Percentiles rank a stretch among this genome's conserved stretches.
phyloP scores from a whole-genome alignment of 2,797 vertebrate genomes.

The Acipenser transmontanus region DNA sequence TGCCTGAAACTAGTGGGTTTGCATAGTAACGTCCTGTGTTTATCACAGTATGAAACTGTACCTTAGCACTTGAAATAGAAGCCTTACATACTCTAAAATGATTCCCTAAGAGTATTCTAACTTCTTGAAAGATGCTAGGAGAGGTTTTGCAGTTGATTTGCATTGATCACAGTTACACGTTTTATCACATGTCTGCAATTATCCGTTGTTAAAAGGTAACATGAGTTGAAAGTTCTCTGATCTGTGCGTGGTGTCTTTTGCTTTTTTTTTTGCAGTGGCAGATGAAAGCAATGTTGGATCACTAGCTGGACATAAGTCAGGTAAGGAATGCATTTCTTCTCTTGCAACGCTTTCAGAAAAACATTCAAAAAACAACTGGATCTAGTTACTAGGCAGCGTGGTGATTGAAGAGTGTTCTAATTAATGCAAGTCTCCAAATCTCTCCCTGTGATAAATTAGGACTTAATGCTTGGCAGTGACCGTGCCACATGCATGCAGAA shows the following conservation, averaged over 20 bases:
- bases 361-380: constrained; percentile 37
- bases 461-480: constrained; percentile 26
- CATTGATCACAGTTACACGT: constrained; percentile 26
- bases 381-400: constrained; percentile 31
- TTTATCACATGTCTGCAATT: constrained; percentile 28
- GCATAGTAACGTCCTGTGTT: too few species aligned
- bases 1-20: too few species aligned
- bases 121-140: constrained; percentile 9
- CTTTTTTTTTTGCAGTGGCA: constrained; percentile 61
- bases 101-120: too few species aligned
- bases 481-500: constrained; percentile 31
- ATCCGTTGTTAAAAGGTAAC: constrained; percentile 34
- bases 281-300: constrained; percentile 82
- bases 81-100: too few species aligned
- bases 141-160: background rate
- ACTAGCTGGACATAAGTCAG: constrained; percentile 54
- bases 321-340: constrained; percentile 53
- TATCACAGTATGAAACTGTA: too few species aligned
- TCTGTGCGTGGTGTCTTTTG: constrained; percentile 30
- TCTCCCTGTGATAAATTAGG: constrained; percentile 31
- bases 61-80: too few species aligned
- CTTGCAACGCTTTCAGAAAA: constrained; percentile 6
- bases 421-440: constrained; percentile 41
- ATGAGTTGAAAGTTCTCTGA: constrained; percentile 28
- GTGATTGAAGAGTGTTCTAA: constrained; percentile 37